These are phyloP conservation scores for Cyclargus thomasi DNA, from an alignment of 1,140 invertebrate genomes.

Conservation along the genomic window DNA sequence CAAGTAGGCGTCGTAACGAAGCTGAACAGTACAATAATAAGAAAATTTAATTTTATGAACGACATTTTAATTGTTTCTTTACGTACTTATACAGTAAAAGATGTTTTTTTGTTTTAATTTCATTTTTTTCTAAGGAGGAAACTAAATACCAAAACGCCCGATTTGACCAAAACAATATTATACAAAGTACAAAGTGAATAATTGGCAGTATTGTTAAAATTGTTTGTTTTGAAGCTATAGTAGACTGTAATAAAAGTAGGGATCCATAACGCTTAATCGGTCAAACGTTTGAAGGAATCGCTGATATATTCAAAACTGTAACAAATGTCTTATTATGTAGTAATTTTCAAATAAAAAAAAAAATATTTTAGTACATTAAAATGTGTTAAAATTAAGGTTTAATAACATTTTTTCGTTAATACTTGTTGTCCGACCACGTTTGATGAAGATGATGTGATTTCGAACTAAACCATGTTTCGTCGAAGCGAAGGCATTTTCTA, in stretches of 20 bases:
- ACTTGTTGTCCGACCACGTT: too few species aligned
- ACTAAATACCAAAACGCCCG: not conserved
- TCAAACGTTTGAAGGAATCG: not conserved
- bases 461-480: too few species aligned
- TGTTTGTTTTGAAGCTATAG: not conserved
- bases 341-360: too few species aligned
- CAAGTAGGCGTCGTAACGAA: constrained; percentile 34
- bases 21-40: constrained; percentile 61
- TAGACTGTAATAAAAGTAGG: not conserved
- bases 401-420: too few species aligned
- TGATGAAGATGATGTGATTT: too few species aligned
- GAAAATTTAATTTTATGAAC: constrained; percentile 32
- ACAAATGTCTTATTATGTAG: not conserved
- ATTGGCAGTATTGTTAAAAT: not conserved
- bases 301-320: not conserved
- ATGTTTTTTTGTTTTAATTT: not conserved
- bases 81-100: not conserved
- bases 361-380: too few species aligned
- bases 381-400: too few species aligned
- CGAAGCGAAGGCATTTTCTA: too few species aligned
- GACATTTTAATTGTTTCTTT: constrained; percentile 6
- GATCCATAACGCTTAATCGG: not conserved
- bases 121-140: not conserved
- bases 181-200: not conserved
- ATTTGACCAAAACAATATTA: not conserved